These are phyloP conservation scores for Diceros bicornis DNA, from an alignment of 2,797 vertebrate species.

Conservation along the genomic window DNA sequence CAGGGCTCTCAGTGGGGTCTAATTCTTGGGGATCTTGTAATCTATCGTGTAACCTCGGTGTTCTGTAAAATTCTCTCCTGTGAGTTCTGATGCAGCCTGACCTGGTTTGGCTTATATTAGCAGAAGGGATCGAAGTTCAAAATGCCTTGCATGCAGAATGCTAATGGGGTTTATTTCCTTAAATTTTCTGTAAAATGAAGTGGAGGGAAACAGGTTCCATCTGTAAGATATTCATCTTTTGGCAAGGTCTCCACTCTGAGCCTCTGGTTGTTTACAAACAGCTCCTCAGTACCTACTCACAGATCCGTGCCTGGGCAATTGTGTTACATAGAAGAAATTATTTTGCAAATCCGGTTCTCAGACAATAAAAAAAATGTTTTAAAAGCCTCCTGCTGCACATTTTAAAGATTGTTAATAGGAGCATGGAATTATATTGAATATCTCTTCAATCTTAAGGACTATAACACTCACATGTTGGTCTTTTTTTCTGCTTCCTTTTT, in stretches of 20 bases:
- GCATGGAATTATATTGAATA: constrained; percentile 71
- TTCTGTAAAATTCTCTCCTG: not conserved
- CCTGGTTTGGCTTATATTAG: constrained; percentile 61
- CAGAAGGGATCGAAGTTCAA: constrained; percentile 59
- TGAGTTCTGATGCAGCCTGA: constrained; percentile 12
- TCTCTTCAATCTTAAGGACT: constrained; percentile 79
- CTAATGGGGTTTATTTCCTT: constrained; percentile 80
- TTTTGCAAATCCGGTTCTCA: constrained; percentile 69
- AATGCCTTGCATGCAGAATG: constrained; percentile 47
- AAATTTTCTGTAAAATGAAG: constrained; percentile 77
- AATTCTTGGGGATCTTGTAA: not conserved
- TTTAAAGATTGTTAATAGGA: constrained; percentile 78
- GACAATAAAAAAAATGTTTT: constrained; percentile 78
- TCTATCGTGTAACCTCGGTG: not conserved
- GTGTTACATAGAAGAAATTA: constrained; percentile 66
- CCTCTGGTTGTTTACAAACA: constrained; percentile 79
- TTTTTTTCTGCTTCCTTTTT: constrained; percentile 87
- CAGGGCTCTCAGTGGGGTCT: not conserved
- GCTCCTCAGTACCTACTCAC: constrained; percentile 65
- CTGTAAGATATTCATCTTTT: constrained; percentile 82
- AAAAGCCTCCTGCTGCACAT: constrained; percentile 61
- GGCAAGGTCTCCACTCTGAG: constrained; percentile 11
- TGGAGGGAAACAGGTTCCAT: constrained; percentile 77
- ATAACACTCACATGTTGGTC: constrained; percentile 79
- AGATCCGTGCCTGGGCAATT: constrained; percentile 48